A percentile compares a stretch with the other conserved stretches of the same genome.
These are phyloP conservation scores for Drosophila rubida DNA, from an alignment of 2,888 invertebrate species.

Conservation along the genomic window DNA sequence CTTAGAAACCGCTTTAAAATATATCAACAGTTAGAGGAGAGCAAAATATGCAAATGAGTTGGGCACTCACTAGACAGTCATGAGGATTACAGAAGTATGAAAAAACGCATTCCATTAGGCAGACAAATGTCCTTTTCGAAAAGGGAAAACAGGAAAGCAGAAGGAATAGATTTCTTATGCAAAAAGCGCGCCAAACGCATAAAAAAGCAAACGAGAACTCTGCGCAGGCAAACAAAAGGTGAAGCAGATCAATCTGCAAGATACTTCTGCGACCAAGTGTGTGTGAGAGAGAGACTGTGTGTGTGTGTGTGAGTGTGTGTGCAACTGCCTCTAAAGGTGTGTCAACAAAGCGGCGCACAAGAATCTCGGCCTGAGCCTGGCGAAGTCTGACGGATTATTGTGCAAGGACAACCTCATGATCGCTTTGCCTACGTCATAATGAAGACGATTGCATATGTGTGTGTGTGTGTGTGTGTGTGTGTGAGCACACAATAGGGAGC, in stretches of 20 bases:
- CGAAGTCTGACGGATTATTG: slow-evolving; percentile 46
- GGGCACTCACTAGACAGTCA: neutral
- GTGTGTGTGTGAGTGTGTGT: slow-evolving; percentile 7
- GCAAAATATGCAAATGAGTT: slow-evolving; percentile 7
- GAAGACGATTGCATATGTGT: slow-evolving; percentile 2
- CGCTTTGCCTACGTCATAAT: slow-evolving; percentile 44
- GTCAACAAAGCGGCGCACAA: slow-evolving; percentile 41
- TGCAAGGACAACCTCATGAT: slow-evolving; percentile 70
- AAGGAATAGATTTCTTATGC: slow-evolving; percentile 1
- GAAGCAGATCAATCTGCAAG: slow-evolving; percentile 22
- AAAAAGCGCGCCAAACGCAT: slow-evolving; percentile 38
- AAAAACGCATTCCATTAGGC: slow-evolving; percentile 10
- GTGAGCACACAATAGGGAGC: slow-evolving; percentile 62
- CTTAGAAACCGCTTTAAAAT: neutral
- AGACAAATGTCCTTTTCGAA: slow-evolving; percentile 36
- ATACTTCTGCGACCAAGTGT: slow-evolving; percentile 8
- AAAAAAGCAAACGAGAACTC: slow-evolving; percentile 15
- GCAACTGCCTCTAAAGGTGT: slow-evolving; percentile 48
- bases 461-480: slow-evolving; percentile 15
- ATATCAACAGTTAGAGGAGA: neutral
- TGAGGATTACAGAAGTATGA: slow-evolving; percentile 6
- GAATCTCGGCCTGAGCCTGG: slow-evolving; percentile 43
- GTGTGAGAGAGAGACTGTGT: neutral
- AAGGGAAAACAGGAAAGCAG: slow-evolving; percentile 14
- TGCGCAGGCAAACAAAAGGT: slow-evolving; percentile 39